Evolutionary conservation across 2,888 invertebrate species (phyloP).

Genomic region (Cryptus armator): DNA sequence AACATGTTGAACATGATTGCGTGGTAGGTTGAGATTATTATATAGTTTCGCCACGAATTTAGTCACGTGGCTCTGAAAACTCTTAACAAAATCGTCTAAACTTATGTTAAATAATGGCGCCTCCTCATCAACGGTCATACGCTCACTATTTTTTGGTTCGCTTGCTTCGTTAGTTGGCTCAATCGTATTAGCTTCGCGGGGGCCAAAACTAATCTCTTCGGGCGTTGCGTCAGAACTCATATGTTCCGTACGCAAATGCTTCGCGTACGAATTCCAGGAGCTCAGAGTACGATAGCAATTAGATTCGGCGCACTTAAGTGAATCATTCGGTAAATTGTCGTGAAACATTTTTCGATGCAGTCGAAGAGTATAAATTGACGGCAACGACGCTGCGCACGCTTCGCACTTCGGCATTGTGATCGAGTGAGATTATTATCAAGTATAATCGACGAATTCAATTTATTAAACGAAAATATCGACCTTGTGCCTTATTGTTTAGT

Average conservation of each 20-base stretch:
- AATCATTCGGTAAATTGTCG: background rate
- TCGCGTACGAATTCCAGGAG: background rate
- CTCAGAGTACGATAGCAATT: conserved; percentile 1
- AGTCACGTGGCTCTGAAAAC: background rate
- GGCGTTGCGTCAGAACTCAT: background rate
- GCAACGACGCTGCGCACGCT: background rate
- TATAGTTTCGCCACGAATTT: background rate
- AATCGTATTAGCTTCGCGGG: background rate
- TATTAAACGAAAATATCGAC: background rate
- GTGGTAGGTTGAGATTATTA: background rate
- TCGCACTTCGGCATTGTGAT: background rate
- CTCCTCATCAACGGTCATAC: background rate
- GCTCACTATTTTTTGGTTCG: background rate
- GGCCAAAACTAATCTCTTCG: background rate
- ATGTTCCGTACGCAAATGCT: background rate
- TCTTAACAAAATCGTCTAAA: background rate
- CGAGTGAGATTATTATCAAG: background rate
- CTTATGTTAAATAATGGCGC: background rate
- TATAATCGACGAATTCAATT: background rate
- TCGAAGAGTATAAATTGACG: background rate
- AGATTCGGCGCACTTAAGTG: background rate
- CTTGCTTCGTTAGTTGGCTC: background rate
- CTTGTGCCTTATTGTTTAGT: background rate
- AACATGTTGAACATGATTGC: background rate
- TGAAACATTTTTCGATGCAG: background rate